Conservation (phyloP, 2,113 vertebrate genomes). For the Scomber japonicus region DNA sequence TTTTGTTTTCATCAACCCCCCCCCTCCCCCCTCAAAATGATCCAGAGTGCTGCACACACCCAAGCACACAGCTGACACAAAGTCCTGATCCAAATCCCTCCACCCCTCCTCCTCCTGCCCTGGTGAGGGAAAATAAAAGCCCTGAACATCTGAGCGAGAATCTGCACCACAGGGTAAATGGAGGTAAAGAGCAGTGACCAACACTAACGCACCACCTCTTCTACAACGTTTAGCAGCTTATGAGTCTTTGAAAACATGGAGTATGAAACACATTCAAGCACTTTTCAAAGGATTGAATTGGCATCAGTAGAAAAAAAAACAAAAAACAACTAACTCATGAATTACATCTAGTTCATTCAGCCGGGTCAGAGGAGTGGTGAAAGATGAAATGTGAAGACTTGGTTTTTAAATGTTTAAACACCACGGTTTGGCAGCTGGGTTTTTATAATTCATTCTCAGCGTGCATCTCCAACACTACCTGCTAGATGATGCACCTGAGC, state of each 20-base stretch:
- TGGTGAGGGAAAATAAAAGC: not conserved
- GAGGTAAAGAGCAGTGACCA: constrained; percentile 33
- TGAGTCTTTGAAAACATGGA: constrained; percentile 13
- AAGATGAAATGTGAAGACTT: not conserved
- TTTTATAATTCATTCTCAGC: not conserved
- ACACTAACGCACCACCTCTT: constrained; percentile 11
- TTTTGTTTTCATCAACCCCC: constrained; percentile 11
- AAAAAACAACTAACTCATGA: not conserved
- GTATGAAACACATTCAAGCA: constrained; percentile 28
- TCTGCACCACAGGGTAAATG: constrained; percentile 1
- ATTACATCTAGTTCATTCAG: not conserved
- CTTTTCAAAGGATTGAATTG: not conserved
- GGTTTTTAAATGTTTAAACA: not conserved
- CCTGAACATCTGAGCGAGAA: not conserved
- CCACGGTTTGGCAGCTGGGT: not conserved
- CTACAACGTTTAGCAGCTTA: constrained; percentile 38
- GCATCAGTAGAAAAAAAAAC: not conserved
- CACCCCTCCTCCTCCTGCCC: too few relatives aligned
- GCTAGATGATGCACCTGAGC: not conserved
- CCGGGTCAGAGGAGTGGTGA: not conserved
- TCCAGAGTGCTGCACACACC: constrained; percentile 20
- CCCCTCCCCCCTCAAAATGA: constrained; percentile 11
- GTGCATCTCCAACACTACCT: not conserved
- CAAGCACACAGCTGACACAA: constrained; percentile 16
- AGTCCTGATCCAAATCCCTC: not conserved